Base-by-base conservation (phyloP, 2,113 vertebrate genomes). In the Spheniscus mendiculus region DNA sequence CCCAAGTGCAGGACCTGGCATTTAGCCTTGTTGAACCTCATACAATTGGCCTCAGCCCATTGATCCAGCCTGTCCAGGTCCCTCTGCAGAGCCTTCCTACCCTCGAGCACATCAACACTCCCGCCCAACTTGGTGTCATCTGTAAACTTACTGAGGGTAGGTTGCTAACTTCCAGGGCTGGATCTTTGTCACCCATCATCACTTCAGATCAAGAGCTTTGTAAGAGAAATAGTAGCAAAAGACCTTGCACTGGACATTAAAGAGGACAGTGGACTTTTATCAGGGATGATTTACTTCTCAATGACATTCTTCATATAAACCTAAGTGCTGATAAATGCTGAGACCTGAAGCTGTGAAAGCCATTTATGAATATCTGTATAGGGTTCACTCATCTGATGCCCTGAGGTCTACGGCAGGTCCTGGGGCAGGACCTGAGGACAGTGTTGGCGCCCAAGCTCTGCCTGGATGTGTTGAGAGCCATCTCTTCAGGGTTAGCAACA, bases 41-140 rank as follows among this genome's bases (percentile, higher is more conserved):
- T 4, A 18, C 25, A 1, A 0, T 9, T 34, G 59, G 8, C 59
- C 27, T 52, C 1, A 0, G 61, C 23, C 10, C 29, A 21, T 45
- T 1, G 3, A 16, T 40, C 38, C 61, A 66, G 38, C 49, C 25
- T 23, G 32, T 29, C 49, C 62, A 36, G 32, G 13, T 30, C 11
- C 40, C 9, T 36, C 62, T 81, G 25, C 5, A 67, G 32, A 45
- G 32, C 15, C 40, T 49, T 18, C 8, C 4, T 67, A 10, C 25
- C 32, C 30, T 42, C 18, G 0, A 3, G 30, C 23, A n/a, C 11
- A n/a, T 44, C 38, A 22, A 17, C 8, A 2, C 32, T 34, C 29
- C 23, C 0, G 1, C 62, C 19, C 32, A 56, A 4, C 20, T 36
- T 36, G 19, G 61, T 44, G 25, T 53, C 3, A 0, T 6, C 62